Conservation (phyloP, 2,797 vertebrate species). For the Agapornis canus region DNA sequence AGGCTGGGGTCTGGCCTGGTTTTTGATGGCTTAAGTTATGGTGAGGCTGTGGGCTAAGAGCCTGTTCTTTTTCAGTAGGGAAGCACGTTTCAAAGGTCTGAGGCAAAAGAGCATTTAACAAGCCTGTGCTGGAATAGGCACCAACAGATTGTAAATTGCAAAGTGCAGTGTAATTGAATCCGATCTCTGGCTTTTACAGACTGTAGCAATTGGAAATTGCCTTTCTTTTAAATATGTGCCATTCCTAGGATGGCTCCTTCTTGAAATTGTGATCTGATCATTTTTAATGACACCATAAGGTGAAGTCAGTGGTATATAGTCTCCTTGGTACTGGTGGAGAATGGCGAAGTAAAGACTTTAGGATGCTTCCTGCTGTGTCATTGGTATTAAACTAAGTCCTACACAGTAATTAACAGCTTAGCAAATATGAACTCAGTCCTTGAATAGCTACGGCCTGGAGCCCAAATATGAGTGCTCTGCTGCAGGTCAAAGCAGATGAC, state of each 20-base stretch:
- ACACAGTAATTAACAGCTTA: constrained; percentile 59
- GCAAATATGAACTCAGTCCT: constrained; percentile 35
- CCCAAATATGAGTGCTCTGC: neutral
- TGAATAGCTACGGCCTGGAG: constrained; percentile 30
- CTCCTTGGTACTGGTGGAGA: neutral
- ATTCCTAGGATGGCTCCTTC: neutral
- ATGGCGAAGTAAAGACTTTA: neutral
- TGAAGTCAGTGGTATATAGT: neutral
- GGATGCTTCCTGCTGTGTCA: constrained; percentile 34
- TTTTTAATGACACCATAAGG: neutral
- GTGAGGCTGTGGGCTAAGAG: neutral
- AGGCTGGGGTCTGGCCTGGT: neutral
- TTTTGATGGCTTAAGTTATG: neutral
- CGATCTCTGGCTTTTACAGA: constrained; percentile 51
- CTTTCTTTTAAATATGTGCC: constrained; percentile 13
- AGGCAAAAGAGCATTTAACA: constrained; percentile 24
- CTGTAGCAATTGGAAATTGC: constrained; percentile 37
- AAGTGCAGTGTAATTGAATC: constrained; percentile 62
- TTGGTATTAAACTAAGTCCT: constrained; percentile 53
- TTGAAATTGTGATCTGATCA: neutral
- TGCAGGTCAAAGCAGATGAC: neutral
- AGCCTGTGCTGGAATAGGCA: constrained; percentile 34
- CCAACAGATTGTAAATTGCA: constrained; percentile 50
- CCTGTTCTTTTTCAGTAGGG: neutral
- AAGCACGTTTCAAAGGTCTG: constrained; percentile 38